Conservation (phyloP, 2,888 invertebrate genomes). For the Luperina nickerlii region DNA sequence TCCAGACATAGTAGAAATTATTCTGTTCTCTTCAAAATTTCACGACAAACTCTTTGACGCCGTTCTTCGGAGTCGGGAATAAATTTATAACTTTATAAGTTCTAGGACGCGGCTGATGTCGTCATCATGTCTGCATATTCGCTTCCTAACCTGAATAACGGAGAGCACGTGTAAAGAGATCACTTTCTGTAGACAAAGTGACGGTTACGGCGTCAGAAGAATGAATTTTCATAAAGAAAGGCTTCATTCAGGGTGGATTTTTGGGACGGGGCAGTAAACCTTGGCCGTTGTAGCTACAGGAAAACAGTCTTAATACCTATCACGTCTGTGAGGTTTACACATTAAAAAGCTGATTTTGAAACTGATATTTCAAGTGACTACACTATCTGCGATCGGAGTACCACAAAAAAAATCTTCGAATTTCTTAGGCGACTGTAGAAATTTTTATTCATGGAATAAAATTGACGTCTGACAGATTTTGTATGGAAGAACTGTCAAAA, state of each 20-base stretch:
- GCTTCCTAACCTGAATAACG: constrained; percentile 34
- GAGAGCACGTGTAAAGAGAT: constrained; percentile 14
- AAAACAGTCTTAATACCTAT: background rate
- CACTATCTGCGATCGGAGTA: no score
- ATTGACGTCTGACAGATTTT: no score
- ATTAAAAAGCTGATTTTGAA: no score
- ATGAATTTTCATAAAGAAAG: background rate
- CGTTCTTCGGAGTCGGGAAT: constrained; percentile 30
- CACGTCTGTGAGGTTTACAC: no score
- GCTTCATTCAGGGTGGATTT: no score
- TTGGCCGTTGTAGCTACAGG: background rate
- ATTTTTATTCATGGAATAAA: no score
- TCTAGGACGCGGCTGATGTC: constrained; percentile 6
- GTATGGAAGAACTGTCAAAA: no score
- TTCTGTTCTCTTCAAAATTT: constrained; percentile 16
- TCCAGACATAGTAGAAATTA: constrained; percentile 12
- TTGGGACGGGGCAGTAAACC: background rate
- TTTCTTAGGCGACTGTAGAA: background rate
- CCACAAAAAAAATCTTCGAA: no score
- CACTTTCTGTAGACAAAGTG: background rate
- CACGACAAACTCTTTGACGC: constrained; percentile 18
- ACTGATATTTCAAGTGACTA: no score
- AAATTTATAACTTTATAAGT: constrained; percentile 53
- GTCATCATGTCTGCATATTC: constrained; percentile 50
- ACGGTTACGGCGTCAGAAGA: background rate